phyloP scores from a whole-genome alignment of 2,797 vertebrate genomes.

The Sebastes matsubarae region DNA sequence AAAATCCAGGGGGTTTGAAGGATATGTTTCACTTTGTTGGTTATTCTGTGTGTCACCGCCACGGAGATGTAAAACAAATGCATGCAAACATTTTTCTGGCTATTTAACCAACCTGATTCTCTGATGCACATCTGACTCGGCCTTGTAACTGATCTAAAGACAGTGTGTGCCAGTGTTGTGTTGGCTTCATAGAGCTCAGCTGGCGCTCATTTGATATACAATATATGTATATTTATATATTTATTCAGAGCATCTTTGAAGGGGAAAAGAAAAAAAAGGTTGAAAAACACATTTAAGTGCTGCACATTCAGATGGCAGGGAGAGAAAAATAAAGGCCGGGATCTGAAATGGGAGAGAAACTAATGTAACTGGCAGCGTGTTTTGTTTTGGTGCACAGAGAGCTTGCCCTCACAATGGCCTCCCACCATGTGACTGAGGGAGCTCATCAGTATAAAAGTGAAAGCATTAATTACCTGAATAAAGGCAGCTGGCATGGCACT shows the following conservation, averaged over 20 bases:
- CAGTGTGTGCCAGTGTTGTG: not conserved
- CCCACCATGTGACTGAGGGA: conserved; percentile 33
- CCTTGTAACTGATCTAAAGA: conserved; percentile 13
- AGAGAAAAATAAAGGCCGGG: not conserved
- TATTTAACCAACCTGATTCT: not conserved
- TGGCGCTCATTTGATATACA: conserved; percentile 25
- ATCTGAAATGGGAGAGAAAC: conserved; percentile 27
- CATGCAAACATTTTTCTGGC: not conserved
- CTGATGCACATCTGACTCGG: not conserved
- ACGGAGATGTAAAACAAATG: not conserved
- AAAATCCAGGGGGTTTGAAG: not conserved
- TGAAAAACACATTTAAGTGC: conserved; percentile 31
- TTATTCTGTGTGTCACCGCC: not conserved
- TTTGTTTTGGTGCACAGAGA: conserved; percentile 43
- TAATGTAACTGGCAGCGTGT: conserved; percentile 40
- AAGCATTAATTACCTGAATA: conserved; percentile 72
- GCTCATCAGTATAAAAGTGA: conserved; percentile 59
- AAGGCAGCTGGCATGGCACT: conserved; percentile 47
- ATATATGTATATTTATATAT: conserved; percentile 12
- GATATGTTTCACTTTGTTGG: not conserved
- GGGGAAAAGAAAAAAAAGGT: not conserved
- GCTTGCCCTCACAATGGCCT: conserved; percentile 46
- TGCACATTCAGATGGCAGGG: conserved; percentile 5
- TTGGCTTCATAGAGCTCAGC: conserved; percentile 6
- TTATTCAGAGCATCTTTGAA: not conserved